Evolutionary conservation across 1,140 invertebrate genomes (phyloP), one percentile per base, ranked within the genome.

Genomic region (Drosophila arizonae): DNA sequence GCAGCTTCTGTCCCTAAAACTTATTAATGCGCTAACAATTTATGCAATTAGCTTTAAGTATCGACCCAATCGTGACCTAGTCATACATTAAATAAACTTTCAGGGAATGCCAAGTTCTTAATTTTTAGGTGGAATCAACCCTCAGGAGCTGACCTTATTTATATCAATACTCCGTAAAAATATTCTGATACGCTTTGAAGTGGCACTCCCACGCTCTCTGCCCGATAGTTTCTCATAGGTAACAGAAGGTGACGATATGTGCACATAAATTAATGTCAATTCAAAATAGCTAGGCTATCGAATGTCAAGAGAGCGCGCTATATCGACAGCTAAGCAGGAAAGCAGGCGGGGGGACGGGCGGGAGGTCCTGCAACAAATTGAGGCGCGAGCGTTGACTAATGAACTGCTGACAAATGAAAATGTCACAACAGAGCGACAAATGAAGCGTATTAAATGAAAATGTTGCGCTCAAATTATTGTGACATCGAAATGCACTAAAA

Each of bases 351-450:
- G n/a, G n/a, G 41, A 2, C n/a, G 8, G n/a, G 43, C 41, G n/a
- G 43, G 30, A 39, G 50, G 66, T 78, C 70, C 63, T 72, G 55
- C n/a, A 36, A 36, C 63, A 66, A 66, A 66, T 72, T 50, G 60
- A 51, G 15, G 69, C 64, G 62, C 55, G 11, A 36, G 45, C 46
- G 66, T 51, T 82, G 79, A 82, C 80, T 82, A 82, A 82, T 84
- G 79, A 82, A 80, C 77, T 75, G 80, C 33, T 79, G 80, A 84
- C 81, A 84, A 85, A 85, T 84, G 77, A 77, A 73, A 77, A 71
- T 85, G 80, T 84, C 81, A 84, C 81, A 84, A 85, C 73, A 80
- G 39, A 63, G 70, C 75, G 64, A 66, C 76, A 78, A 79, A 79
- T 73, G 77, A 79, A 72, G 69, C 70, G 79, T 62, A 77, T 81